Evolutionary conservation across 2,888 invertebrate species (phyloP), one percentile per base, ranked within the genome.

Genomic region (Steinernema hermaphroditum): DNA sequence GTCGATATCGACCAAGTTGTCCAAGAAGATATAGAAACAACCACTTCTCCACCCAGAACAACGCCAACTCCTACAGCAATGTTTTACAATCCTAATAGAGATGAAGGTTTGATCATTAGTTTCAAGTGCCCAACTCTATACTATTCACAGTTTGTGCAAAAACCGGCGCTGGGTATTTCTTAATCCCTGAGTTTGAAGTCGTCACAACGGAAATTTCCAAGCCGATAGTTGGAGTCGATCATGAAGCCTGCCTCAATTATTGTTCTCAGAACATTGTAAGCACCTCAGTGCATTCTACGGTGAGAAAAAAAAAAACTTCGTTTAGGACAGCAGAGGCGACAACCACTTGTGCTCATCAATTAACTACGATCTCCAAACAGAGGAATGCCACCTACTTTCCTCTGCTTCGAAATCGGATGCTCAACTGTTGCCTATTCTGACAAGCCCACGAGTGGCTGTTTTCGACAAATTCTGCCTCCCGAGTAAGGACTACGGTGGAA

Each of bases 211-310:
- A 29, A 34, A 27, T 2, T 2, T n/a, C 19, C 37, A 71, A 57
- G 29, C 27, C 62, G 1, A 44, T 75, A 0, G 70, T 62, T 9
- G 68, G 76, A 19, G 62, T 76, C 4, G 75, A 75, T 41, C 74
- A 68, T n/a, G 76, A 76, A 44, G 75, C 62, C 27, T 75, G 75
- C 19, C 27, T 71, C 16, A 75, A 62, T 49, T 75, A 75, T 69
- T 75, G 75, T 16, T 27, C 62, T 12, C 62, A 62, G 19, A 62
- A 62, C 14, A 62, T 62, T 29, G 62, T 62, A 62, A 32, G 2
- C 12, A 12, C n/a, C 49, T 27, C 62, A 16, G 8, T 62, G 19
- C n/a, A 22, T 70, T 24, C 62, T 19, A n/a, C 29, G 16, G n/a
- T 68, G 22, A 24, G 29, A 16, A 34, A 69, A 29, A 34, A 14